A percentile compares a stretch with the other conserved stretches of the same genome.
Evolutionary conservation across 1,140 invertebrate species (phyloP).

Genomic region (Drosophila suzukii): DNA sequence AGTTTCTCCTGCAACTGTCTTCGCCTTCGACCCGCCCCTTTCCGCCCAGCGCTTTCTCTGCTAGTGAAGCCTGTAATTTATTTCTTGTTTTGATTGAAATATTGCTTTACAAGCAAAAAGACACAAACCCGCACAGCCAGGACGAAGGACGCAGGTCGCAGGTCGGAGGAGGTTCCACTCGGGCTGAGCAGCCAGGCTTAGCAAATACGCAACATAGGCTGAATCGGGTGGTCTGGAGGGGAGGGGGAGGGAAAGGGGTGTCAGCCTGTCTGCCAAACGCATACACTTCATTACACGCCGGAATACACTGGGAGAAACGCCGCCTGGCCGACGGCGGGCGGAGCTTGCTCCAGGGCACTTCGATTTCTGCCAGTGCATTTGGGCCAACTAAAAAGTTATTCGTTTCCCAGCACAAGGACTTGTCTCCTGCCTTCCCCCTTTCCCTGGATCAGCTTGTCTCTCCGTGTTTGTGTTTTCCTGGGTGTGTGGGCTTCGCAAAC

Average conservation of each 20-base stretch:
- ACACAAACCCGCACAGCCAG: slow-evolving; percentile 60
- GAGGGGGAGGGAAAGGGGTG: slow-evolving; percentile 30
- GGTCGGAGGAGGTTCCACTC: slow-evolving; percentile 11
- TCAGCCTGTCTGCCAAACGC: slow-evolving; percentile 70
- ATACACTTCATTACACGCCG: slow-evolving; percentile 69
- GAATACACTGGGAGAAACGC: slow-evolving; percentile 42
- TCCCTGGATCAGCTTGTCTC: slow-evolving; percentile 28
- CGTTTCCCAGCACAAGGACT: slow-evolving; percentile 51
- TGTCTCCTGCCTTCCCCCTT: slow-evolving; percentile 9
- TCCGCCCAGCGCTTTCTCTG: slow-evolving; percentile 54
- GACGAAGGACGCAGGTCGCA: not conserved
- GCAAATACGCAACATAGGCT: slow-evolving; percentile 69
- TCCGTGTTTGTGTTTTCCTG: slow-evolving; percentile 31
- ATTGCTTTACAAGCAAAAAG: slow-evolving; percentile 82
- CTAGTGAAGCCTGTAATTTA: slow-evolving; percentile 81
- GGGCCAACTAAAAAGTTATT: slow-evolving; percentile 63
- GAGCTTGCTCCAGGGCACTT: not conserved
- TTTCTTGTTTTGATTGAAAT: slow-evolving; percentile 84
- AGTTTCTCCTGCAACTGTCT: slow-evolving; percentile 35
- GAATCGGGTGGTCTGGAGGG: not conserved
- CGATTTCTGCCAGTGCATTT: slow-evolving; percentile 29
- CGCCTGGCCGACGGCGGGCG: not conserved
- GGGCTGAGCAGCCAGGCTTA: slow-evolving; percentile 47
- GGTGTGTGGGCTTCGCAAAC: slow-evolving; percentile 56
- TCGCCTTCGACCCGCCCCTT: slow-evolving; percentile 2